Evolutionary conservation across 2,888 invertebrate genomes (phyloP).

Genomic region (Metopia argyrocephala): DNA sequence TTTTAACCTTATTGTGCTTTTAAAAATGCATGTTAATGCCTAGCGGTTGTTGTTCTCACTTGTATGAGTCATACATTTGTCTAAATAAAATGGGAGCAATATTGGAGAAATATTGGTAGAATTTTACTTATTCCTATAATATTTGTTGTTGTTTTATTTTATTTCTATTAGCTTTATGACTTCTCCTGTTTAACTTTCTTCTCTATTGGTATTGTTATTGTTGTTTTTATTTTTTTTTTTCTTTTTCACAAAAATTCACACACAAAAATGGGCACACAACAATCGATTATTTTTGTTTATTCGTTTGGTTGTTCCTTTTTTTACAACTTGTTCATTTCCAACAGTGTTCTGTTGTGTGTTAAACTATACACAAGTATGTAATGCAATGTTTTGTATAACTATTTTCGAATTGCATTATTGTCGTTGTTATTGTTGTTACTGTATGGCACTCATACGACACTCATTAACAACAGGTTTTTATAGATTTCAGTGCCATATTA

Average conservation of each 20-base stretch:
- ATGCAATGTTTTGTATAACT: neutral
- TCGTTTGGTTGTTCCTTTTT: constrained; percentile 26
- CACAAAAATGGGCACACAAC: constrained; percentile 68
- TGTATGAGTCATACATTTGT: constrained; percentile 39
- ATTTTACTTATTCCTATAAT: neutral
- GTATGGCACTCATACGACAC: constrained; percentile 25
- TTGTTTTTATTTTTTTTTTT: constrained; percentile 6
- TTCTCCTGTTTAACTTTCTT: constrained; percentile 6
- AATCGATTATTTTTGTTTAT: constrained; percentile 76
- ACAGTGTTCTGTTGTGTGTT: constrained; percentile 36
- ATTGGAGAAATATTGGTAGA: neutral
- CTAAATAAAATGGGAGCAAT: no score
- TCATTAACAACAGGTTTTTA: constrained; percentile 63
- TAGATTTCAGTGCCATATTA: neutral
- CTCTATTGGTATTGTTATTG: constrained; percentile 4
- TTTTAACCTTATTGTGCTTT: constrained; percentile 22
- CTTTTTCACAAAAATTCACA: neutral
- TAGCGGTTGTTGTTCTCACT: neutral
- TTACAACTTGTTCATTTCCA: constrained; percentile 20
- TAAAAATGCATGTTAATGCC: neutral
- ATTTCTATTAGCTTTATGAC: constrained; percentile 12
- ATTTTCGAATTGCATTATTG: constrained; percentile 23
- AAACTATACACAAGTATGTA: constrained; percentile 34
- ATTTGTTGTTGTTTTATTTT: constrained; percentile 22
- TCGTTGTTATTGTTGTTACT: constrained; percentile 21